Percentiles rank a stretch among this genome's conserved stretches.
Conservation (phyloP, 2,888 invertebrate genomes). For the Drosophila longiperda region DNA sequence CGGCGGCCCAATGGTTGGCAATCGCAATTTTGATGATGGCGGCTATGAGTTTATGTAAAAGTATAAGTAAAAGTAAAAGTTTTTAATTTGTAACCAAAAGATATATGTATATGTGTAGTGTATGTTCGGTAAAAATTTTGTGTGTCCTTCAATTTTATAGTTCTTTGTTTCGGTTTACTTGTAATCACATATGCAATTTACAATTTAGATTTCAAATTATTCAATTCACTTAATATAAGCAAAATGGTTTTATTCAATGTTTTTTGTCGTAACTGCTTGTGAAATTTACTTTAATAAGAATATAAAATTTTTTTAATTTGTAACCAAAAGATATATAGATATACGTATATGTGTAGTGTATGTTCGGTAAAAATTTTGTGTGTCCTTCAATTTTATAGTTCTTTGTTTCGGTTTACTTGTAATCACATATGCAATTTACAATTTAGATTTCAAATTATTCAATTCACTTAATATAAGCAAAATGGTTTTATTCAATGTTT, state of each 20-base stretch:
- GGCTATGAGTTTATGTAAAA: constrained; percentile 83
- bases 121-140: not conserved
- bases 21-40: constrained; percentile 83
- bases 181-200: not conserved
- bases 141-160: not conserved
- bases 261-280: not conserved
- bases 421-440: not conserved
- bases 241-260: not conserved
- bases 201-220: not conserved
- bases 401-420: not conserved
- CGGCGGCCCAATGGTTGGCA: constrained; percentile 78
- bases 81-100: not conserved
- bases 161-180: not conserved
- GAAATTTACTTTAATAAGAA: not conserved
- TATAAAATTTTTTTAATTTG: constrained; percentile 16
- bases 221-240: not conserved
- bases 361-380: not conserved
- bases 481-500: not conserved
- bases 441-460: not conserved
- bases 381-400: not conserved
- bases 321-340: not conserved
- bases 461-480: not conserved
- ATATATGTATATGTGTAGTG: not conserved
- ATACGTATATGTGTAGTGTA: constrained; percentile 1
- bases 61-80: not conserved